phyloP scores from a whole-genome alignment of 2,888 invertebrate genomes.

The Hypena proboscidalis region DNA sequence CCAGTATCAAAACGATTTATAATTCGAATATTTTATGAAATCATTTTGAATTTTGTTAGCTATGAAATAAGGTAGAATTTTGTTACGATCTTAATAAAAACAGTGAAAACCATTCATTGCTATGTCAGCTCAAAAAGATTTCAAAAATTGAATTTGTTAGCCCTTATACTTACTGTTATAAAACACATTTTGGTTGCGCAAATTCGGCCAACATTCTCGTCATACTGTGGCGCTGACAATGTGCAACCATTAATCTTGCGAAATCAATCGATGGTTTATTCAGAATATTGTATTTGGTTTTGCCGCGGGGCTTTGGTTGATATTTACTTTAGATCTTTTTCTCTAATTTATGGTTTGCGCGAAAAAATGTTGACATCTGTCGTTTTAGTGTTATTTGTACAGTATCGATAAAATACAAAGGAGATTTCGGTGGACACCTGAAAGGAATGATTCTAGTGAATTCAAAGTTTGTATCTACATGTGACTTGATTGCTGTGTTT shows the following conservation, averaged over 20 bases:
- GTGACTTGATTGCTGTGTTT: too few species aligned
- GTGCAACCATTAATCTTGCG: slow-evolving; percentile 84
- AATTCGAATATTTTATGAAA: background rate
- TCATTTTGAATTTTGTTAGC: slow-evolving; percentile 37
- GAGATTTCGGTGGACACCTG: slow-evolving; percentile 19
- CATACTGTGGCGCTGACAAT: slow-evolving; percentile 83
- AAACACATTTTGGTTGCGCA: slow-evolving; percentile 71
- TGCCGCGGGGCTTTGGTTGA: slow-evolving; percentile 76
- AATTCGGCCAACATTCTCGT: slow-evolving; percentile 63
- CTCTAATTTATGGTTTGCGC: slow-evolving; percentile 73
- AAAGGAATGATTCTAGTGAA: slow-evolving; percentile 1
- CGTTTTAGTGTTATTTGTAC: slow-evolving; percentile 47
- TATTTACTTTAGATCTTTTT: slow-evolving; percentile 84
- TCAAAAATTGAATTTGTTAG: slow-evolving; percentile 65
- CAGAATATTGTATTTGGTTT: slow-evolving; percentile 84
- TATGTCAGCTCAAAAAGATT: slow-evolving; percentile 67
- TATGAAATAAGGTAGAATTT: slow-evolving; percentile 38
- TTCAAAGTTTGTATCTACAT: background rate
- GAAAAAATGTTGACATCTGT: slow-evolving; percentile 77
- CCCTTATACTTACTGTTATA: slow-evolving; percentile 62
- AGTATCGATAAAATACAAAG: slow-evolving; percentile 42
- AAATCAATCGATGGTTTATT: slow-evolving; percentile 86
- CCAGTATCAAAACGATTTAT: slow-evolving; percentile 42
- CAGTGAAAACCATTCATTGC: slow-evolving; percentile 68
- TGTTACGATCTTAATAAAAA: slow-evolving; percentile 43